Conservation (phyloP, 2,797 vertebrate species). For the Arctocebus calabarensis region DNA sequence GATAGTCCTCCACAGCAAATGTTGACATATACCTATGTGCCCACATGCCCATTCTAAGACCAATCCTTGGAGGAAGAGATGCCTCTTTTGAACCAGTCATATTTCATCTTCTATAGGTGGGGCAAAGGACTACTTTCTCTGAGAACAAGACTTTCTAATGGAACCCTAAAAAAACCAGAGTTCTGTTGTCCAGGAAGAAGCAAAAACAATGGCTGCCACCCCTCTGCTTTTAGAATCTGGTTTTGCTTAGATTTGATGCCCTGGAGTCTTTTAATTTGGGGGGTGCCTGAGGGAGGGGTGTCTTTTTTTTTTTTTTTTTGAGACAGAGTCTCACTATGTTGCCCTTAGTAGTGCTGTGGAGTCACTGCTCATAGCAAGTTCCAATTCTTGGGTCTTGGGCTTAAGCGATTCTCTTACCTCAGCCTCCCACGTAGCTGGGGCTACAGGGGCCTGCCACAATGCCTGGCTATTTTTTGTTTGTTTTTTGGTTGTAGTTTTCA, state of each 20-base stretch:
- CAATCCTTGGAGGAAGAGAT: not conserved
- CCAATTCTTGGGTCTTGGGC: too few relatives aligned
- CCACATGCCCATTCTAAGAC: not conserved
- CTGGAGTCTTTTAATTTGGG: not conserved
- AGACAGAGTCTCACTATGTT: too few relatives aligned
- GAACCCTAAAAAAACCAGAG: not conserved
- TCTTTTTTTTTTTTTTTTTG: not conserved
- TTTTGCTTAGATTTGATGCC: not conserved
- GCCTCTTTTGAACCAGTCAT: not conserved
- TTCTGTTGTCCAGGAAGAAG: not conserved
- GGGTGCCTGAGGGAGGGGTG: not conserved
- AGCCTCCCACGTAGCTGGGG: too few relatives aligned
- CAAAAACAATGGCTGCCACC: not conserved
- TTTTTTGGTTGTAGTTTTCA: too few relatives aligned
- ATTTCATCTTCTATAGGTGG: not conserved
- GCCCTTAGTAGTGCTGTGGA: too few relatives aligned
- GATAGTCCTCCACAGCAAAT: not conserved
- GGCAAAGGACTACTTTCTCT: not conserved
- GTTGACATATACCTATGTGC: not conserved
- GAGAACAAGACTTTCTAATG: not conserved
- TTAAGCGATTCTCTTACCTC: too few relatives aligned
- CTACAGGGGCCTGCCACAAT: too few relatives aligned
- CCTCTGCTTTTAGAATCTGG: not conserved
- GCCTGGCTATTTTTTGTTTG: too few relatives aligned
- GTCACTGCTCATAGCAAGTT: too few relatives aligned